Percentiles rank a stretch among this genome's conserved stretches.
Evolutionary conservation across 2,113 vertebrate species (phyloP).

Genomic region (Cyprinodon tularosa): DNA sequence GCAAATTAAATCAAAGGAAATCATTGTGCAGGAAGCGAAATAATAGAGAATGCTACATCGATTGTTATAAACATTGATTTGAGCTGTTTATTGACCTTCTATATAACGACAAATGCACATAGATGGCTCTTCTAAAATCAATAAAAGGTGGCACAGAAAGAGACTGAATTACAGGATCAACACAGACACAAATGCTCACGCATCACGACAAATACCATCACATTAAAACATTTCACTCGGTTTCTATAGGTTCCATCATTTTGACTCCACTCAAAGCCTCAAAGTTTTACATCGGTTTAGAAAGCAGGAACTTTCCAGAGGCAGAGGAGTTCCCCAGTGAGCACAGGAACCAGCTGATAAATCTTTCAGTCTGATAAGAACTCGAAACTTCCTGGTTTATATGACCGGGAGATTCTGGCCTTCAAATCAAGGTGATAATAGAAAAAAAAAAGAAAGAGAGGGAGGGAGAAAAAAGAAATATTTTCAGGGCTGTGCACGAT

Average conservation of each 20-base stretch:
- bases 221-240: background rate
- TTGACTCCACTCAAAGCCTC: background rate
- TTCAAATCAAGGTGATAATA: background rate
- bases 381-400: background rate
- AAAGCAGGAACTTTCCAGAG: background rate
- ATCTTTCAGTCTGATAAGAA: background rate
- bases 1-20: conserved; percentile 61
- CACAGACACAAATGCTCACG: background rate
- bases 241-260: background rate
- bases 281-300: background rate
- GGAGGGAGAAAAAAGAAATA: background rate
- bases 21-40: conserved; percentile 57
- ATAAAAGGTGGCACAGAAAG: conserved; percentile 31
- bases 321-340: background rate
- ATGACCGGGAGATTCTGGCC: background rate
- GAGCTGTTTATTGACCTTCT: conserved; percentile 60
- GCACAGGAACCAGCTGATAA: background rate
- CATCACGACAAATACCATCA: background rate
- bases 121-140: conserved; percentile 36
- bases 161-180: conserved; percentile 2
- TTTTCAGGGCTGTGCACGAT: background rate
- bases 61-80: conserved; percentile 68
- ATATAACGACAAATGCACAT: conserved; percentile 51
- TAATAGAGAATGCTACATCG: conserved; percentile 58
- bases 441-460: background rate